Evolutionary conservation across 2,888 invertebrate genomes (phyloP).

Genomic region (Eledone cirrhosa): DNA sequence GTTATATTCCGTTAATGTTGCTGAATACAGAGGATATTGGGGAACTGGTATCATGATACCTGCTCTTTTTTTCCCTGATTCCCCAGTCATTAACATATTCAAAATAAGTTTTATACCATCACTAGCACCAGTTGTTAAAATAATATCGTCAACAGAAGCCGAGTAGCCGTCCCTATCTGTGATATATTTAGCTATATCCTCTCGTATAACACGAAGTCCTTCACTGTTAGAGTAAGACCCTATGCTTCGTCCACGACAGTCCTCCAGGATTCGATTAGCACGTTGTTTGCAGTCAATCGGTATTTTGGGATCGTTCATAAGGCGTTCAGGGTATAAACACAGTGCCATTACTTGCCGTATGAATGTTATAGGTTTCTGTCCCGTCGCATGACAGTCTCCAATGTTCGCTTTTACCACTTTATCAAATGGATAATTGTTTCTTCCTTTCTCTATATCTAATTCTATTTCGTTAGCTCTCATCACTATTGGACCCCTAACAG

Average conservation of each 20-base stretch:
- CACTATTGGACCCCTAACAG: constrained; percentile 95
- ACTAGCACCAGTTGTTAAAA: constrained; percentile 89
- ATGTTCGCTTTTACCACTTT: constrained; percentile 96
- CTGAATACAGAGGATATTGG: constrained; percentile 98
- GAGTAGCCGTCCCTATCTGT: constrained; percentile 78
- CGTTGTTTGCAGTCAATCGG: constrained; percentile 84
- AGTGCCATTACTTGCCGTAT: constrained; percentile 89
- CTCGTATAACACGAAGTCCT: constrained; percentile 88
- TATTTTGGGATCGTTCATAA: constrained; percentile 77
- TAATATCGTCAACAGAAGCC: constrained; percentile 79
- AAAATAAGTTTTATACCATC: constrained; percentile 88
- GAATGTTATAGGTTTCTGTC: constrained; percentile 93
- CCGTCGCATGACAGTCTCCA: constrained; percentile 99
- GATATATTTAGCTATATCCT: constrained; percentile 88
- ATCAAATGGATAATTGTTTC: constrained; percentile 78
- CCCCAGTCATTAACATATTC: constrained; percentile 71
- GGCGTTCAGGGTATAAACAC: constrained; percentile 75
- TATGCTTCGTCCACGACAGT: constrained; percentile 82
- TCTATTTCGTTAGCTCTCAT: constrained; percentile 90
- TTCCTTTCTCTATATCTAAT: constrained; percentile 75
- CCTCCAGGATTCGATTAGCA: constrained; percentile 75
- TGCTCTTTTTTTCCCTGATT: constrained; percentile 66
- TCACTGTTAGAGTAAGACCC: constrained; percentile 74
- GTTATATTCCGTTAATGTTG: constrained; percentile 90
- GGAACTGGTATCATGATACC: constrained; percentile 98